Percentiles rank a stretch among this genome's conserved stretches.
Evolutionary conservation across 2,888 invertebrate species (phyloP).

Genomic region (Phaedon cochleariae): DNA sequence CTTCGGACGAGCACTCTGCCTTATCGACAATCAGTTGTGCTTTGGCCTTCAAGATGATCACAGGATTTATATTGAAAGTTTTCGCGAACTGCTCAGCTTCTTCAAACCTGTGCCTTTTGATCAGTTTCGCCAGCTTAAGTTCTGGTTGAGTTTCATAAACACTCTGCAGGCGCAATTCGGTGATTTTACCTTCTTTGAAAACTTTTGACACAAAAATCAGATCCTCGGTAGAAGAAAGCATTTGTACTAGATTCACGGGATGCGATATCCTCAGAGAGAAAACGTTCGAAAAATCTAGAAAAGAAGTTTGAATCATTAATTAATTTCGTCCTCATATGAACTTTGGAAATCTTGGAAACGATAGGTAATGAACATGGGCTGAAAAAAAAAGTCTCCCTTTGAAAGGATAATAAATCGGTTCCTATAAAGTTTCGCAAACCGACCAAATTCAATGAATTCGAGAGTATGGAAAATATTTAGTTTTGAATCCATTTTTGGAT

Average conservation of each 20-base stretch:
- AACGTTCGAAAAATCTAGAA: conserved; percentile 43
- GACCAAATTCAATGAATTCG: too few relatives aligned
- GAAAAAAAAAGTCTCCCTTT: too few relatives aligned
- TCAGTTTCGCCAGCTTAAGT: conserved; percentile 60
- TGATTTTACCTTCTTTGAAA: conserved; percentile 31
- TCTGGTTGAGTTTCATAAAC: conserved; percentile 62
- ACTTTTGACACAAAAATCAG: conserved; percentile 50
- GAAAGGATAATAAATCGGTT: too few relatives aligned
- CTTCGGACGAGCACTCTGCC: conserved; percentile 46
- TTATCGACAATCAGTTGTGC: conserved; percentile 57
- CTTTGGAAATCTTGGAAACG: too few relatives aligned
- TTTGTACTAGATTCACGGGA: conserved; percentile 45
- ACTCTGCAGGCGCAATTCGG: conserved; percentile 52
- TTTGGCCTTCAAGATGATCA: conserved; percentile 60
- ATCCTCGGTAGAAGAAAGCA: conserved; percentile 50
- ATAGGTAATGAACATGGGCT: too few relatives aligned
- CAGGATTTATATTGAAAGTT: conserved; percentile 57
- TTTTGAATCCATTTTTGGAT: too few relatives aligned
- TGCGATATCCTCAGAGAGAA: conserved; percentile 49
- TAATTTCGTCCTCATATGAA: too few relatives aligned
- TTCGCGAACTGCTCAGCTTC: conserved; percentile 64
- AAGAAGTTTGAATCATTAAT: conserved; percentile 11
- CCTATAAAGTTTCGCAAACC: too few relatives aligned
- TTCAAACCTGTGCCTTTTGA: conserved; percentile 61
- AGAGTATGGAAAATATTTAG: too few relatives aligned